Conservation (phyloP, 2,888 invertebrate species). For the Cantharis flavilabris region DNA sequence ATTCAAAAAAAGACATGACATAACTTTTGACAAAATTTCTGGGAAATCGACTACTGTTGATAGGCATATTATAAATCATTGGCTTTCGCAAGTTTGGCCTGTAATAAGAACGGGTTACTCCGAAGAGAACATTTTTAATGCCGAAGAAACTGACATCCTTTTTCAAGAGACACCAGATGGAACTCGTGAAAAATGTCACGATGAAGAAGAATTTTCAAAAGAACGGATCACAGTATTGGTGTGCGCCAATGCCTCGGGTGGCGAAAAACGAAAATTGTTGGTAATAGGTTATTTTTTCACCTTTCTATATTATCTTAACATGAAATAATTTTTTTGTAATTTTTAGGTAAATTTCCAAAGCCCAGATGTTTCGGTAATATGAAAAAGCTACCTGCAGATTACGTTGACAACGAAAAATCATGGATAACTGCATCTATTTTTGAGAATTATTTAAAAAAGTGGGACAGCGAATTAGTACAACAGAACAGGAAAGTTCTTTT, state of each 20-base stretch:
- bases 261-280: neutral
- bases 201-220: conserved; percentile 42
- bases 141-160: conserved; percentile 5
- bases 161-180: conserved; percentile 30
- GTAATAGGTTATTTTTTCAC: neutral
- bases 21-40: conserved; percentile 6
- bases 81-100: conserved; percentile 2
- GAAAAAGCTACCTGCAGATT: conserved; percentile 21
- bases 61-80: conserved; percentile 3
- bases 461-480: conserved; percentile 30
- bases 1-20: conserved; percentile 12
- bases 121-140: conserved; percentile 4
- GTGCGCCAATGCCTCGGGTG: conserved; percentile 26
- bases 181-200: conserved; percentile 37
- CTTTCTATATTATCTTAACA: neutral
- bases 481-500: conserved; percentile 33
- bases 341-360: conserved; percentile 9
- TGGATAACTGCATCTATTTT: conserved; percentile 31
- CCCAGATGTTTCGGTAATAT: conserved; percentile 24
- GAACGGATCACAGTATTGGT: conserved; percentile 38
- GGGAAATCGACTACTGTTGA: conserved; percentile 4
- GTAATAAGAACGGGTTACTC: neutral
- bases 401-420: conserved; percentile 26
- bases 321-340: neutral
- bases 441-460: conserved; percentile 20